Conservation (phyloP, 1,140 invertebrate species). For the Drosophila novamexicana region DNA sequence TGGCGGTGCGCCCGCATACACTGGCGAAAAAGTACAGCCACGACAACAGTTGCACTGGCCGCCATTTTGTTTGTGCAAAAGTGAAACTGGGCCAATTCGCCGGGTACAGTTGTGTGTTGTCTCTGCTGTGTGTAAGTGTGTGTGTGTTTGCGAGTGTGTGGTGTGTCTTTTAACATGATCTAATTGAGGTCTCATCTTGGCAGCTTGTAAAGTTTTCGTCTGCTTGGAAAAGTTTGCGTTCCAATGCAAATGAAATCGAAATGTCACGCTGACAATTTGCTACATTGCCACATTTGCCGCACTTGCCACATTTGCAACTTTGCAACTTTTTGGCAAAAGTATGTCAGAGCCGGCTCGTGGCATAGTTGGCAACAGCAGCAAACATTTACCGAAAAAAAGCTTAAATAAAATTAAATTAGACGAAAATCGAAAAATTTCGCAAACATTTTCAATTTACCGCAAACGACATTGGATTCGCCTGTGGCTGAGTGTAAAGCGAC, state of each 20-base stretch:
- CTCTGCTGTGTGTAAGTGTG: neutral
- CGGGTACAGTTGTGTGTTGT: conserved; percentile 58
- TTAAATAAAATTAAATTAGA: conserved; percentile 4
- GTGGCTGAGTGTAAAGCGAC: conserved; percentile 16
- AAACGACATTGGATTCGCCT: conserved; percentile 49
- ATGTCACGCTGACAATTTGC: conserved; percentile 41
- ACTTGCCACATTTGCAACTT: conserved; percentile 25
- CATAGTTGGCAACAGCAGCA: conserved; percentile 50
- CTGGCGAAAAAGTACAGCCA: conserved; percentile 77
- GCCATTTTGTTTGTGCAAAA: conserved; percentile 72
- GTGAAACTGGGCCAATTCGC: conserved; percentile 77
- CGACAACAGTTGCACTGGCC: conserved; percentile 78
- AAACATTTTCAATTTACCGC: conserved; percentile 58
- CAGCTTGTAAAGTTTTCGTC: conserved; percentile 29
- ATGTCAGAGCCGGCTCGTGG: conserved; percentile 63
- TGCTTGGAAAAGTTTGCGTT: conserved; percentile 40
- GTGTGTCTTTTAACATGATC: conserved; percentile 13
- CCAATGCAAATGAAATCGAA: conserved; percentile 67
- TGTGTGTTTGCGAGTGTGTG: neutral
- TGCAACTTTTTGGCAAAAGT: conserved; percentile 29
- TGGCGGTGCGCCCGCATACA: conserved; percentile 47
- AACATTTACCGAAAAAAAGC: conserved; percentile 36
- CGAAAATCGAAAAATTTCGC: conserved; percentile 54
- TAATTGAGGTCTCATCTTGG: conserved; percentile 46
- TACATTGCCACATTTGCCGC: conserved; percentile 32